Conservation (phyloP, 1,140 invertebrate genomes). For the Conus betulinus region DNA sequence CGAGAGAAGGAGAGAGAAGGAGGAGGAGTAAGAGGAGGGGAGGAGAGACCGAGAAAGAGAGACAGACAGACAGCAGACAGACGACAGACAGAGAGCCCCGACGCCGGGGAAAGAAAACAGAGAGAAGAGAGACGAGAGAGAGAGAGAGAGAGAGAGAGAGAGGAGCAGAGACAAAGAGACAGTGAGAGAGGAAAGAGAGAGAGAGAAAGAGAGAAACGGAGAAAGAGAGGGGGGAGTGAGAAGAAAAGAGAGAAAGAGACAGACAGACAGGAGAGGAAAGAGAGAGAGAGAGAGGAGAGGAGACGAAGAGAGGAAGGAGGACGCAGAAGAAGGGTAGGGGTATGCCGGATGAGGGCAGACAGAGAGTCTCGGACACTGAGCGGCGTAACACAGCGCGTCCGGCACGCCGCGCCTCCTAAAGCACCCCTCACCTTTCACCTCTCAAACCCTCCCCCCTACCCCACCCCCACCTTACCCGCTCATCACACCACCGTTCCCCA, state of each 20-base stretch:
- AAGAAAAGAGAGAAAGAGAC: neutral
- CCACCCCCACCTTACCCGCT: neutral
- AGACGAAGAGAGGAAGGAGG: too few relatives aligned
- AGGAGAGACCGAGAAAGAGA: too few relatives aligned
- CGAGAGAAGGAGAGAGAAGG: too few relatives aligned
- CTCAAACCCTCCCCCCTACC: neutral
- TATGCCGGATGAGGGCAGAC: neutral
- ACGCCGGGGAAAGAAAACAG: neutral
- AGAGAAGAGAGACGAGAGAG: neutral
- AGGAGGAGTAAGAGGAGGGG: too few relatives aligned
- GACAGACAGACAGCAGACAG: too few relatives aligned
- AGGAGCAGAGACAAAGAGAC: neutral
- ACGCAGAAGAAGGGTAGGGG: too few relatives aligned
- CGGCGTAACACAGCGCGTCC: neutral
- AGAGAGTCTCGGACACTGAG: neutral
- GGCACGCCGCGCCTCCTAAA: neutral
- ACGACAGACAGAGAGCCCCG: too few relatives aligned
- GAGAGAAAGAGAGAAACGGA: neutral
- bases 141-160: neutral
- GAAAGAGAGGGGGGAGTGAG: neutral
- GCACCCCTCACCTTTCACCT: slow-evolving; percentile 1
- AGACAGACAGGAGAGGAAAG: neutral
- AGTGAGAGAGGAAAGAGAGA: neutral
- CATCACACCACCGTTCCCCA: neutral
- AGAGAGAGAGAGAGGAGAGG: neutral